Conservation (phyloP, 2,113 vertebrate species). For the Pionites leucogaster region DNA sequence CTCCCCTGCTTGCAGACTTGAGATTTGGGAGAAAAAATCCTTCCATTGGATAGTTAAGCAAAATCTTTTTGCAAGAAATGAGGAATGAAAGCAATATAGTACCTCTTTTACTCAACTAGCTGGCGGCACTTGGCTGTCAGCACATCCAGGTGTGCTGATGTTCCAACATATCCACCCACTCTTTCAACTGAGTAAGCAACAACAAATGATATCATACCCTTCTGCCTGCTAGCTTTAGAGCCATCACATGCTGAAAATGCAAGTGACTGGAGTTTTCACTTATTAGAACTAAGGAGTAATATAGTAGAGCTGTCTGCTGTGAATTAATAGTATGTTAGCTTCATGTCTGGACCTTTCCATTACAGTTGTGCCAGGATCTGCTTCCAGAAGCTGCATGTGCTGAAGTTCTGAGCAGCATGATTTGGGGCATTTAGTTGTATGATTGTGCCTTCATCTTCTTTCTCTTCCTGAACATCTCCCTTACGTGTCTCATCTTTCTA, state of each 20-base stretch:
- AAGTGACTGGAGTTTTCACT: not conserved
- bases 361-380: not conserved
- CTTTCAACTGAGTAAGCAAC: slow-evolving; percentile 10
- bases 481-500: not conserved
- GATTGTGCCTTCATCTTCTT: not conserved
- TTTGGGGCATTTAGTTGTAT: not conserved
- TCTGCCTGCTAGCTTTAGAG: slow-evolving; percentile 3
- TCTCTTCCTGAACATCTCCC: not conserved
- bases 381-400: not conserved
- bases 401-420: not conserved
- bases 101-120: not conserved
- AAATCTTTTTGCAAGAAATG: not conserved
- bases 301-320: not conserved
- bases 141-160: slow-evolving; percentile 5
- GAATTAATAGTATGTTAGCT: not conserved
- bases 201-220: slow-evolving; percentile 22
- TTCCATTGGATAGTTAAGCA: not conserved
- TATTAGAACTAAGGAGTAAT: not conserved
- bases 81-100: not conserved
- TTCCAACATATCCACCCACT: slow-evolving; percentile 19
- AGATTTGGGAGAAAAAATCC: not conserved
- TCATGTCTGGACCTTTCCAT: not conserved
- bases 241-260: not conserved
- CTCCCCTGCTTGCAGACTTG: not conserved
- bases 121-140: slow-evolving; percentile 27